A percentile compares a stretch with the other conserved stretches of the same genome.
These are phyloP conservation scores for Pampus argenteus DNA, from an alignment of 2,797 vertebrate species.

Conservation along the genomic window DNA sequence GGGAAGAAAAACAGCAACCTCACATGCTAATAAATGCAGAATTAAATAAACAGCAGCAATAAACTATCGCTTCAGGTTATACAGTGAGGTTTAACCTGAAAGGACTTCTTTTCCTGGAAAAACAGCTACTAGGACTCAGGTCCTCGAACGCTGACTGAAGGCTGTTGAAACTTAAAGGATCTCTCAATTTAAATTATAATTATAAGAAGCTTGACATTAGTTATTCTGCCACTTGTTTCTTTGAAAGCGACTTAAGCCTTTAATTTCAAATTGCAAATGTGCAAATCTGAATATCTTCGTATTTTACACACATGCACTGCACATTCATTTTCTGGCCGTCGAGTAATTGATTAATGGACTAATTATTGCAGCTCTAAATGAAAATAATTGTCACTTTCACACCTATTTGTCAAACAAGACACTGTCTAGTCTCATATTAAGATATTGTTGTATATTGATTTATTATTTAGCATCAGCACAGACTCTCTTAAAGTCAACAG, in stretches of 20 bases:
- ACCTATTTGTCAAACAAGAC: not conserved
- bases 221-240: not conserved
- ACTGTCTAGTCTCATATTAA: not conserved
- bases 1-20: constrained; percentile 26
- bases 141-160: not conserved
- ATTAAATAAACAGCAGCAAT: constrained; percentile 5
- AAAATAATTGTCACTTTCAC: not conserved
- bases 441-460: not conserved
- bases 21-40: not conserved
- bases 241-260: not conserved
- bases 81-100: not conserved
- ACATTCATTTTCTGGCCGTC: no score
- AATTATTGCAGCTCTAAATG: not conserved
- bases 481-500: not conserved
- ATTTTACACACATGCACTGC: no score
- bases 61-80: constrained; percentile 6
- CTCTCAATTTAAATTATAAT: not conserved
- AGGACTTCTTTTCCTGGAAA: not conserved
- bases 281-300: no score
- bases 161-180: constrained; percentile 8
- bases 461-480: not conserved
- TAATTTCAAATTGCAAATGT: no score
- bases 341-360: not conserved
- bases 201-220: not conserved
- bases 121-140: not conserved